Conservation (phyloP, 2,797 vertebrate species). For the Hyperoplus lanceolatus region DNA sequence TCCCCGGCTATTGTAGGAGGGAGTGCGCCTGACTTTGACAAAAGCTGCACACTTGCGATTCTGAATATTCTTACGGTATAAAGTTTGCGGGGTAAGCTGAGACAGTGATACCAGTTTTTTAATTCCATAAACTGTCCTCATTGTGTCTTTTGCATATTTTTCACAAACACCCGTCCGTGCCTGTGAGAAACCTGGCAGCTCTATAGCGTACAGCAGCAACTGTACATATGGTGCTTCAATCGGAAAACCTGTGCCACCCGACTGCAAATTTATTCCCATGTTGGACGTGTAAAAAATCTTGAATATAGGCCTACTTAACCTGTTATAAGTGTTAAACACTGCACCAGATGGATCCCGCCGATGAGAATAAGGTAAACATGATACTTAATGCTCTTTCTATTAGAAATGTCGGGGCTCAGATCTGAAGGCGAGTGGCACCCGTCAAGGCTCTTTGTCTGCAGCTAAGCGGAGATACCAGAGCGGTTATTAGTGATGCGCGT, state of each 20-base stretch:
- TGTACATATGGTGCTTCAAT: constrained; percentile 83
- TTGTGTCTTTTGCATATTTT: constrained; percentile 61
- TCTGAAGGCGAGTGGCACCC: constrained; percentile 81
- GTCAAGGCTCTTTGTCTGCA: constrained; percentile 79
- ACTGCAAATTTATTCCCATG: constrained; percentile 78
- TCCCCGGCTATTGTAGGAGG: constrained; percentile 68
- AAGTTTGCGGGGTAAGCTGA: constrained; percentile 60
- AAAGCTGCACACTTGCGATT: constrained; percentile 64
- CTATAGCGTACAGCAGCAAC: constrained; percentile 46
- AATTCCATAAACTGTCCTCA: constrained; percentile 69
- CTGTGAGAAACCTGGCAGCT: constrained; percentile 61
- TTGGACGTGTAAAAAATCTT: constrained; percentile 65
- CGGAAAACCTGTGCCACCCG: constrained; percentile 44
- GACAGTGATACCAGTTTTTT: constrained; percentile 59
- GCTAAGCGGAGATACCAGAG: constrained; percentile 80
- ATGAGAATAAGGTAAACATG: constrained; percentile 78
- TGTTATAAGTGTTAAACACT: constrained; percentile 53
- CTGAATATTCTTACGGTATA: constrained; percentile 50
- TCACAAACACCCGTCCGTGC: constrained; percentile 35
- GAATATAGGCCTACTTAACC: constrained; percentile 80
- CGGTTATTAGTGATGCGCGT: constrained; percentile 82
- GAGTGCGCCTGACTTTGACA: constrained; percentile 68
- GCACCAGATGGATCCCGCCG: constrained; percentile 75
- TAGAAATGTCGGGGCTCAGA: constrained; percentile 77
- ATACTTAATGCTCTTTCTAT: constrained; percentile 80